Base-by-base conservation (phyloP, 2,888 invertebrate genomes). In the Apoda limacodes region DNA sequence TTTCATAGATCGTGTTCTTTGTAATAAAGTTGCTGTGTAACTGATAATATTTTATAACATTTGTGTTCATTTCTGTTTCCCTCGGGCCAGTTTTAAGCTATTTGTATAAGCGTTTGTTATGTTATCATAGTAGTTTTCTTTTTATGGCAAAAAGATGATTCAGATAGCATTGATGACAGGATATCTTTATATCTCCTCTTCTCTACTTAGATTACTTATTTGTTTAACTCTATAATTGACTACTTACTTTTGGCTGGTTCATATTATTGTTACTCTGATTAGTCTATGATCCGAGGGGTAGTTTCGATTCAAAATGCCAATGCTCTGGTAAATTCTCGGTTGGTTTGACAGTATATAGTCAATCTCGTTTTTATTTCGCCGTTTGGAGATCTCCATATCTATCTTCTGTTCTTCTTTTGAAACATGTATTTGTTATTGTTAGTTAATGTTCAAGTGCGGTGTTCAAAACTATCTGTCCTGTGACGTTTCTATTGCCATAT, bases 261-360 rank as follows among this genome's bases (percentile, higher is more conserved):
- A n/a, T n/a, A 23, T 23, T 15, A 32, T 12, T n/a, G 31, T 31
- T 32, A 33, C 32, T 22, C 27, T 31, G 9, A 39, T 7, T 21
- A 19, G 13, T 11, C 35, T 22, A n/a, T 39, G 34, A 9, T 37
- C 36, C 17, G 39, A 34, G 3, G 35, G 31, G 12, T 27, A 36
- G 11, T 32, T 36, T 14, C 34, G 2, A 13, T 36, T 36, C 6
- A 34, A 13, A 10, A 19, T 21, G 4, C 17, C 34, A 12, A 34
- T 26, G 20, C 33, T 23, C 21, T 30, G 30, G 14, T 35, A 34
- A 14, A 32, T 22, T 9, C 13, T 20, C 5, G n/a, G 20, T 22
- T 5, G 14, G 14, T 29, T 25, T 13, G 28, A 14, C 25, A 28
- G n/a, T 10, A 33, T 27, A 17, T 19, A 22, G 13, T 34, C 14